Evolutionary conservation across 2,113 vertebrate genomes (phyloP).

Genomic region (Channa maculata): DNA sequence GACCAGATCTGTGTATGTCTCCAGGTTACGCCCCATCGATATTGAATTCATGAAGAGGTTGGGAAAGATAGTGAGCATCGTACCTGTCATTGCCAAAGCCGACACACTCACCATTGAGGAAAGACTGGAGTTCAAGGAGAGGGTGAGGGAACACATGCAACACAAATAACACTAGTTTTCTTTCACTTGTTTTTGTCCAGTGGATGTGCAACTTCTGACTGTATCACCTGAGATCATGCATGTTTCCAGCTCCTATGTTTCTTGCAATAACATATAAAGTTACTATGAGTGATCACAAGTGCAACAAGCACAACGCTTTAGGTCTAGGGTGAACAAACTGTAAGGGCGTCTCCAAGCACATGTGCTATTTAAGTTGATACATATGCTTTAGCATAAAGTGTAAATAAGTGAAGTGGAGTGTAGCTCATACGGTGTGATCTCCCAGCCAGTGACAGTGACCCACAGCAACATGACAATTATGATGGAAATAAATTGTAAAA

Average conservation of each 20-base stretch:
- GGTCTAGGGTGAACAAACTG: not conserved
- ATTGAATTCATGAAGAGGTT: slow-evolving; percentile 91
- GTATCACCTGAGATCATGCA: not conserved
- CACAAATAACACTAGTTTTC: not conserved
- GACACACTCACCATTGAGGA: slow-evolving; percentile 92
- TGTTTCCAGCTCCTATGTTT: not conserved
- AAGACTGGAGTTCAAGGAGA: slow-evolving; percentile 88
- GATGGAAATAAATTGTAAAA: too few species aligned
- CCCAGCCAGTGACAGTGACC: too few species aligned
- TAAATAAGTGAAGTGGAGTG: too few species aligned
- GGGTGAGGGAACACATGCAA: slow-evolving; percentile 80
- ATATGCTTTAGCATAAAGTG: too few species aligned
- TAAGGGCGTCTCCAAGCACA: too few species aligned
- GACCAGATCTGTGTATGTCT: not conserved
- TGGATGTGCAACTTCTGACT: not conserved
- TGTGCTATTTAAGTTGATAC: not conserved
- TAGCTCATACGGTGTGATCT: too few species aligned
- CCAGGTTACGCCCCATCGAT: slow-evolving; percentile 90
- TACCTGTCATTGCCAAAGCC: slow-evolving; percentile 90
- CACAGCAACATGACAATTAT: too few species aligned
- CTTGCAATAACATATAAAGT: not conserved
- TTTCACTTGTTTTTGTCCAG: not conserved
- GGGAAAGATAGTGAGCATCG: slow-evolving; percentile 89
- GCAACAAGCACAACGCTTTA: not conserved
- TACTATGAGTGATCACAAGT: too few species aligned